A percentile compares a stretch with the other conserved stretches of the same genome.
phyloP scores from a whole-genome alignment of 2,113 vertebrate genomes.

The Erinaceus europaeus region DNA sequence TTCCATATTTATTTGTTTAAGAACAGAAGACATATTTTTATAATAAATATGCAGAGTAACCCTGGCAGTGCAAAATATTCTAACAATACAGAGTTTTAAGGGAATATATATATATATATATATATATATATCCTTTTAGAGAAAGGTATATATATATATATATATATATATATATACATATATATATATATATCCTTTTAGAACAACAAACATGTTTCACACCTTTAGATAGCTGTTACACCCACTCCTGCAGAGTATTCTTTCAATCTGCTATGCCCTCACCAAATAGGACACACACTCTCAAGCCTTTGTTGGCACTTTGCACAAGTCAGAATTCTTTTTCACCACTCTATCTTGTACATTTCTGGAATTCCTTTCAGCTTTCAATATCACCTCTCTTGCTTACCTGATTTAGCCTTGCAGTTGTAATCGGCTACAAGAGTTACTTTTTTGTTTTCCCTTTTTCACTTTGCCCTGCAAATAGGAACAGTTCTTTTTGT shows the following conservation, averaged over 20 bases:
- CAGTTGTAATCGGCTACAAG: background rate
- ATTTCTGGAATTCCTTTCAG: background rate
- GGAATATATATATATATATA: background rate
- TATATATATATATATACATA: background rate
- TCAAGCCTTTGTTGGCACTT: background rate
- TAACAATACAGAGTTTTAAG: background rate
- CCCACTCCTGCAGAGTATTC: background rate
- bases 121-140: conserved; percentile 7
- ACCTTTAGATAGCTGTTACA: background rate
- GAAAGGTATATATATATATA: background rate
- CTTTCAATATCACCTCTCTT: background rate
- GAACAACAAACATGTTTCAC: background rate
- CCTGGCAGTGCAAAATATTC: background rate
- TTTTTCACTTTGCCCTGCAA: background rate
- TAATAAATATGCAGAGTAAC: background rate
- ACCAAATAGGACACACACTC: background rate
- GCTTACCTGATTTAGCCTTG: background rate
- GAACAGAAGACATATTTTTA: too few relatives aligned
- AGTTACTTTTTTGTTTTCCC: background rate
- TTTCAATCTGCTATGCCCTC: background rate
- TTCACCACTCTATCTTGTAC: background rate
- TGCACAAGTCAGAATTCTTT: background rate
- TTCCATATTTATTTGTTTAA: too few relatives aligned
- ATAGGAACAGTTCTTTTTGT: background rate
- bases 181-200: conserved; percentile 18